Conservation (phyloP, 2,797 vertebrate genomes). For the Phoeniculus purpureus region DNA sequence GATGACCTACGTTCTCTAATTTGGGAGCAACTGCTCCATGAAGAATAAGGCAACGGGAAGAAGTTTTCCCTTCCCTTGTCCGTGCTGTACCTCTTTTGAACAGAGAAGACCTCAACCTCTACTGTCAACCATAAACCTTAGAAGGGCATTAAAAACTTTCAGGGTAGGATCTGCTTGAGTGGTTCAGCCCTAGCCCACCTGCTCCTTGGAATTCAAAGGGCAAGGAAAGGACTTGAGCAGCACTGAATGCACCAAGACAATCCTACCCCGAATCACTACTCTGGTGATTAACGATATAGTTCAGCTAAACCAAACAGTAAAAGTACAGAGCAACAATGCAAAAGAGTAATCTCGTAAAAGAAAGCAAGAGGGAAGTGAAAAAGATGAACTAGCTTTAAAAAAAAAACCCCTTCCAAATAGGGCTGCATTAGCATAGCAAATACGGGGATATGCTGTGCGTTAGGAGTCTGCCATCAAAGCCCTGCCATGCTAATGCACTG, state of each 20-base stretch:
- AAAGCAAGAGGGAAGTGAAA: conserved; percentile 38
- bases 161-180: conserved; percentile 19
- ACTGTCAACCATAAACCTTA: conserved; percentile 7
- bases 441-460: background rate
- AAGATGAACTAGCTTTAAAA: conserved; percentile 37
- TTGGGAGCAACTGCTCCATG: conserved; percentile 27
- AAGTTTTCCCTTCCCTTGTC: background rate
- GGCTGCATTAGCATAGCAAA: background rate
- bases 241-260: background rate
- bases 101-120: conserved; percentile 19
- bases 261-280: background rate
- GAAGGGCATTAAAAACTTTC: conserved; percentile 52
- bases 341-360: conserved; percentile 40
- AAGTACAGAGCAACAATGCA: conserved; percentile 50
- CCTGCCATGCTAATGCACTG: background rate
- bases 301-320: conserved; percentile 27
- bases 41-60: conserved; percentile 19
- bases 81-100: background rate
- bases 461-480: background rate
- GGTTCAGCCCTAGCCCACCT: background rate
- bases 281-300: background rate
- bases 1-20: conserved; percentile 32
- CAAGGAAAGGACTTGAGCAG: background rate
- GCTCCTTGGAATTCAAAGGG: background rate
- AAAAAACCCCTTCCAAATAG: background rate